These are phyloP conservation scores for Sminthurides aquaticus DNA, from an alignment of 2,888 invertebrate species.

Conservation along the genomic window DNA sequence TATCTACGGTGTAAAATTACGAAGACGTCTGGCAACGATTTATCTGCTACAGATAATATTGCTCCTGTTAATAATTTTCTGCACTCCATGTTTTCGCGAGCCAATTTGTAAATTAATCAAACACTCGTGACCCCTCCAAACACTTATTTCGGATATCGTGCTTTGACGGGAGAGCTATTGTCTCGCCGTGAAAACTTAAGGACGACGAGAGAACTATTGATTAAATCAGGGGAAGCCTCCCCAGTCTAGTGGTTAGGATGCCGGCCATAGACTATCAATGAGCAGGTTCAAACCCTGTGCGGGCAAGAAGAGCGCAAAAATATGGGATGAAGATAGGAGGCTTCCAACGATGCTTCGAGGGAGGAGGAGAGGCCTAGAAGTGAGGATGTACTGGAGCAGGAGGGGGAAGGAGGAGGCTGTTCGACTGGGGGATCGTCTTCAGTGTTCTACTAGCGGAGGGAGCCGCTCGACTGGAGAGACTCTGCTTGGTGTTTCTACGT, in stretches of 20 bases:
- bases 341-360: too few relatives aligned
- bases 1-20: neutral
- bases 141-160: constrained; percentile 18
- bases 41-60: neutral
- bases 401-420: too few relatives aligned
- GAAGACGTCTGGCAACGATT: neutral
- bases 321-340: too few relatives aligned
- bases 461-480: too few relatives aligned
- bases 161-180: constrained; percentile 18
- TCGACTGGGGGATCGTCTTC: too few relatives aligned
- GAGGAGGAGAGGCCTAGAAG: too few relatives aligned
- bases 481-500: too few relatives aligned
- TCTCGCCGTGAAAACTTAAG: constrained; percentile 1
- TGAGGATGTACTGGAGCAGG: too few relatives aligned
- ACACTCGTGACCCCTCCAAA: constrained; percentile 13
- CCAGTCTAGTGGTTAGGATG: too few relatives aligned
- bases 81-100: neutral
- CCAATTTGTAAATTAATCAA: neutral
- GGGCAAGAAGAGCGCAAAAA: too few relatives aligned
- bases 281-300: neutral
- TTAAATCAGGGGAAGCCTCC: too few relatives aligned
- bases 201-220: neutral
- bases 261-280: constrained; percentile 19
- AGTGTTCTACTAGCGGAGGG: too few relatives aligned
- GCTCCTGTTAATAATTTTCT: neutral